Evolutionary conservation across 2,797 vertebrate genomes (phyloP).

Genomic region (Platalea minor): DNA sequence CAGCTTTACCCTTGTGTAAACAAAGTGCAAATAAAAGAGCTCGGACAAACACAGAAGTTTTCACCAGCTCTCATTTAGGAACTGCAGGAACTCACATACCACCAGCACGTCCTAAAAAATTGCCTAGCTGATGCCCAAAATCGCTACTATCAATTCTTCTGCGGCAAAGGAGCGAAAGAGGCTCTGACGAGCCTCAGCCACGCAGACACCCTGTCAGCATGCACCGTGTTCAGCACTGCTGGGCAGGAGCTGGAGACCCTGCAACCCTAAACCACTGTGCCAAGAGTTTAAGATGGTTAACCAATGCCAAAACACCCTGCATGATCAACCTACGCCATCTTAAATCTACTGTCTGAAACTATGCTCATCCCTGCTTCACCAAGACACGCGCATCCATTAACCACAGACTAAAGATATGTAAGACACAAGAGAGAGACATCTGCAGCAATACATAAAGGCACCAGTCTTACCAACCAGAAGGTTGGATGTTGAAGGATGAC

Average conservation of each 20-base stretch:
- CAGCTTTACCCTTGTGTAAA: background rate
- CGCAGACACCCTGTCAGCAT: fast-evolving
- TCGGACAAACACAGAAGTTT: background rate
- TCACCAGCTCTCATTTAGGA: background rate
- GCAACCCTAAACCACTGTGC: background rate
- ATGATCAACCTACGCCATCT: background rate
- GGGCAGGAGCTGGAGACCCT: background rate
- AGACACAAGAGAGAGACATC: background rate
- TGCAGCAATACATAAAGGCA: background rate
- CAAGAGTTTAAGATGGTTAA: background rate
- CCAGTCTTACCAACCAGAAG: background rate
- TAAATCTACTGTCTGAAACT: background rate
- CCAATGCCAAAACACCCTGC: background rate
- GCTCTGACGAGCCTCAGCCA: background rate
- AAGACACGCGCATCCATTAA: fast-evolving
- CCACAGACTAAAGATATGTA: background rate
- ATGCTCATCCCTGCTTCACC: background rate
- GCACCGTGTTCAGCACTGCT: fast-evolving
- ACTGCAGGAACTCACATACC: background rate
- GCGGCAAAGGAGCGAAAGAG: background rate
- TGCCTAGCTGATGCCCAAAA: background rate
- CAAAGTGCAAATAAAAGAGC: background rate
- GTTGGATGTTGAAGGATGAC: background rate
- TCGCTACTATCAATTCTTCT: background rate
- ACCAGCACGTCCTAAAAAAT: background rate